phyloP scores from a whole-genome alignment of 2,888 invertebrate genomes.

The Leptogaster cylindrica region DNA sequence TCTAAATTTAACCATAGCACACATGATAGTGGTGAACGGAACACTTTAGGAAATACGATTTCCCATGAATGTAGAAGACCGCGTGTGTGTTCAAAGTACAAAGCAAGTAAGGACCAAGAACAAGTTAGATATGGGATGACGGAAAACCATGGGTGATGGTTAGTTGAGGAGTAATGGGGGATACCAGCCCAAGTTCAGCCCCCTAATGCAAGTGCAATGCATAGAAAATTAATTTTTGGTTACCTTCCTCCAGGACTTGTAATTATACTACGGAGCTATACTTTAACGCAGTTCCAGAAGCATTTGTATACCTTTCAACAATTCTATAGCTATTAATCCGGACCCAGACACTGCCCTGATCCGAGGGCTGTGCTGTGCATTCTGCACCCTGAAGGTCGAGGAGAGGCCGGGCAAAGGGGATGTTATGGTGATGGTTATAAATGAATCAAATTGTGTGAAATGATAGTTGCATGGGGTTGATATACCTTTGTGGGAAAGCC shows the following conservation, averaged over 20 bases:
- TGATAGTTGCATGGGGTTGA: not conserved
- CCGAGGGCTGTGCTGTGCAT: not conserved
- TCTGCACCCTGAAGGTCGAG: too few species aligned
- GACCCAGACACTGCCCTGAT: not conserved
- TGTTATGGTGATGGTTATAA: not conserved
- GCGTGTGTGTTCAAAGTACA: not conserved
- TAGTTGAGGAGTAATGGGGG: not conserved
- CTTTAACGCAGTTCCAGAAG: not conserved
- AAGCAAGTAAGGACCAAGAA: not conserved
- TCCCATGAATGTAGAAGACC: not conserved
- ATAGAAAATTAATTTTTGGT: constrained; percentile 23
- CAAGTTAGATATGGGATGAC: not conserved
- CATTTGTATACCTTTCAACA: constrained; percentile 16
- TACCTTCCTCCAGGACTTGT: constrained; percentile 3
- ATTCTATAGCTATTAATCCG: constrained; percentile 14
- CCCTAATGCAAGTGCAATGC: not conserved
- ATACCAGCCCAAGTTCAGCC: too few species aligned
- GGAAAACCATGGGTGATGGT: not conserved
- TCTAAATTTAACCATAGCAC: not conserved
- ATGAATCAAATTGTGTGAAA: constrained; percentile 12
- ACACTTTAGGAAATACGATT: not conserved
- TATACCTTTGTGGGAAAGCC: not conserved
- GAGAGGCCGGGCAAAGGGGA: not conserved
- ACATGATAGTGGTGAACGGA: not conserved
- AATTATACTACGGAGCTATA: constrained; percentile 11